phyloP scores from a whole-genome alignment of 2,888 invertebrate species.

The Altica lythri region DNA sequence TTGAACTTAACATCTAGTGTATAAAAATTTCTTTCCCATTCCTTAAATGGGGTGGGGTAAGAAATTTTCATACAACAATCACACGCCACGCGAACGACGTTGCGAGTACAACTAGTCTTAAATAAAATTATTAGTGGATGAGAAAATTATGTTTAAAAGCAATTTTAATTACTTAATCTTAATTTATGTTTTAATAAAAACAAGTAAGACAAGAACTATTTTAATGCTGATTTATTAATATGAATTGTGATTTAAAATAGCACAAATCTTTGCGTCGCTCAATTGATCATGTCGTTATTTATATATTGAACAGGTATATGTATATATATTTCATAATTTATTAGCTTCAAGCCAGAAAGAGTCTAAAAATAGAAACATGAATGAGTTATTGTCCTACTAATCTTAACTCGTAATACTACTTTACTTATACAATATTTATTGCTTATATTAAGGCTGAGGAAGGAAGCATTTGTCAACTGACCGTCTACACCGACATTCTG shows the following conservation, averaged over 20 bases:
- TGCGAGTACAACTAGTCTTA: too few relatives aligned
- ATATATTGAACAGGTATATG: slow-evolving; percentile 13
- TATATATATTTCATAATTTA: slow-evolving; percentile 14
- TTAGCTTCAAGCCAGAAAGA: slow-evolving; percentile 1
- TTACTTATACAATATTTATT: slow-evolving; percentile 8
- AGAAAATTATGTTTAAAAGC: too few relatives aligned
- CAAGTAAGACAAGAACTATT: too few relatives aligned
- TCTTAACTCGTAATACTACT: slow-evolving; percentile 8
- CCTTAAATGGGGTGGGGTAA: too few relatives aligned
- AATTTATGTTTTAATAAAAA: background rate
- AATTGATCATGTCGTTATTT: slow-evolving; percentile 7
- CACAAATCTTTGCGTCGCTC: background rate
- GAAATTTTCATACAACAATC: too few relatives aligned
- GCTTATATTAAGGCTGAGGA: background rate
- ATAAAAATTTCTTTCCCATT: too few relatives aligned
- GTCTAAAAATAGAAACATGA: slow-evolving; percentile 15
- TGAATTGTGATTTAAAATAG: background rate
- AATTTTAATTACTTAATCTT: background rate
- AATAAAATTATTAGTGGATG: too few relatives aligned
- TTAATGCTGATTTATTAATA: background rate
- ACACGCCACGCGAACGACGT: too few relatives aligned
- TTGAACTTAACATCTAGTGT: too few relatives aligned
- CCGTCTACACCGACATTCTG: too few relatives aligned
- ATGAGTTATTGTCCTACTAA: slow-evolving; percentile 15
- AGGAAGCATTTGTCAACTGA: slow-evolving; percentile 4